These are phyloP conservation scores for Silurus asotus DNA, from an alignment of 2,113 vertebrate genomes.

Conservation along the genomic window DNA sequence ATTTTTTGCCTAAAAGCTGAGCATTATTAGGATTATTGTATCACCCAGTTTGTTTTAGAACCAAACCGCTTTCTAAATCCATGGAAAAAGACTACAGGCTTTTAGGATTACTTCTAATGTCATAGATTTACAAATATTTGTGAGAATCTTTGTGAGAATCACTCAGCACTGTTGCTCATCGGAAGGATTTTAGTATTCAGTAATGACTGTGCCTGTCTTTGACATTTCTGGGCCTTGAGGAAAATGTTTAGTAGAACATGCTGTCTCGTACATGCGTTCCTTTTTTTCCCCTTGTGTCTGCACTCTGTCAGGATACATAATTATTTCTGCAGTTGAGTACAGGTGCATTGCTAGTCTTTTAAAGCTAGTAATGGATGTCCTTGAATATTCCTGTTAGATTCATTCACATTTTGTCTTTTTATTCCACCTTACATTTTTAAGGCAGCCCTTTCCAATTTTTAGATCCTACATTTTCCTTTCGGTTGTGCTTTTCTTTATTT, in stretches of 20 bases:
- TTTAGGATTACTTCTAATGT: background rate
- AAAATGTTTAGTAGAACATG: constrained; percentile 15
- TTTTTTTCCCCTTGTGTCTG: constrained; percentile 1
- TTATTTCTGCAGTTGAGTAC: constrained; percentile 12
- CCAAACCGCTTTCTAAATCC: background rate
- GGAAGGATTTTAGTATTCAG: background rate
- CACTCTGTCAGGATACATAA: constrained; percentile 25
- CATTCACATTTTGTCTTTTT: background rate
- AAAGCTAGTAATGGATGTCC: background rate
- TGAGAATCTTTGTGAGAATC: background rate
- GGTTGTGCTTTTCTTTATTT: background rate
- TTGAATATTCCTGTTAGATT: background rate
- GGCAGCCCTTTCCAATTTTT: background rate
- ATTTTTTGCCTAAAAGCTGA: background rate
- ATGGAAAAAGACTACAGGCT: background rate
- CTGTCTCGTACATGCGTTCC: constrained; percentile 4
- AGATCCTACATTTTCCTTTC: background rate
- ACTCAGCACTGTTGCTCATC: background rate
- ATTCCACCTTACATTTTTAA: background rate
- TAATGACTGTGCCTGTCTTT: background rate
- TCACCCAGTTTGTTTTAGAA: background rate
- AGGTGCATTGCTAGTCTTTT: constrained; percentile 26
- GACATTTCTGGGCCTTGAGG: constrained; percentile 24
- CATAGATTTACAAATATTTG: background rate
- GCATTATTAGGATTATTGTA: background rate